Conservation (phyloP, 2,113 vertebrate genomes). For the Campylomormyrus numenius region DNA sequence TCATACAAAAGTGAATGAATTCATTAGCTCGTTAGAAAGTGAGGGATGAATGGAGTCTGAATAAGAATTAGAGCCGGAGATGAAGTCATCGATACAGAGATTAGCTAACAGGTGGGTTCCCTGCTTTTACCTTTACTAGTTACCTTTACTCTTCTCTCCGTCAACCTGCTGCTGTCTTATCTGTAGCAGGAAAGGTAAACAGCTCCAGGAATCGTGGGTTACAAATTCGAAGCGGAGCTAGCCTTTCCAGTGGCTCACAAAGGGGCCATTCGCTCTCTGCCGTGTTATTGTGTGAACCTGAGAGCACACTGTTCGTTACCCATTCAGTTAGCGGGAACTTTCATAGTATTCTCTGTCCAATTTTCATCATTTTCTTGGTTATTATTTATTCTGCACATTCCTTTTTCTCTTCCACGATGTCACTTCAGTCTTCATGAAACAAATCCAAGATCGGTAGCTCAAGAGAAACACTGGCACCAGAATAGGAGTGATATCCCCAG, state of each 20-base stretch:
- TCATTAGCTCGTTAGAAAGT: neutral
- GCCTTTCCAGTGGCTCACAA: neutral
- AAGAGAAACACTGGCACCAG: neutral
- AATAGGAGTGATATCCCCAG: neutral
- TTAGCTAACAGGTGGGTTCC: neutral
- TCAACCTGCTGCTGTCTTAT: constrained; percentile 31
- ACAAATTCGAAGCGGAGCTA: neutral
- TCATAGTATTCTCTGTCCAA: neutral
- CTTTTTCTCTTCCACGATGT: neutral
- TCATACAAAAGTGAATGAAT: neutral
- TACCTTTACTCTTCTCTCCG: constrained; percentile 17
- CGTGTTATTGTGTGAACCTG: neutral
- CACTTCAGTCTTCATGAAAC: neutral
- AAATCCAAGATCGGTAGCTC: neutral
- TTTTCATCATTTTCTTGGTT: neutral
- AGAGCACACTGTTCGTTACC: neutral
- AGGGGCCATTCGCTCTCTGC: neutral
- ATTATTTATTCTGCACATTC: neutral
- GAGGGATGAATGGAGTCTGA: neutral
- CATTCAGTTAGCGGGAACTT: neutral
- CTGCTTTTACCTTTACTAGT: neutral
- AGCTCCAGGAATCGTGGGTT: neutral
- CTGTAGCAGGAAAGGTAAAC: constrained; percentile 30
- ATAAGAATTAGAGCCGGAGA: neutral
- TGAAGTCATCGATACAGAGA: neutral